Percentiles rank a stretch among this genome's conserved stretches.
Evolutionary conservation across 2,797 vertebrate species (phyloP).

Genomic region (Cirrhinus molitorella): DNA sequence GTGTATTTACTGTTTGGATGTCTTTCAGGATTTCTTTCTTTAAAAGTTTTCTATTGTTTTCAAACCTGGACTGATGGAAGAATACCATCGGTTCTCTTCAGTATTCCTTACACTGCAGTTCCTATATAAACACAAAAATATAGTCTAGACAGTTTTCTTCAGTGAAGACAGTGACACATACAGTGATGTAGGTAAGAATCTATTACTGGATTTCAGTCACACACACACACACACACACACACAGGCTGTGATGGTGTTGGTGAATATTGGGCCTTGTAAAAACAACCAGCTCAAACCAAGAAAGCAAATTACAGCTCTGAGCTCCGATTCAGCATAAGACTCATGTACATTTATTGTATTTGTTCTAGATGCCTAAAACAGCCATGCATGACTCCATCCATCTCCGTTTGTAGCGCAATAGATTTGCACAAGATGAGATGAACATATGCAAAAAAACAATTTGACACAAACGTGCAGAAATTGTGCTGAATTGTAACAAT

Average conservation of each 20-base stretch:
- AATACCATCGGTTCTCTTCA: slow-evolving; percentile 43
- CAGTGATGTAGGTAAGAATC: slow-evolving; percentile 54
- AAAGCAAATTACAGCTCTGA: slow-evolving; percentile 72
- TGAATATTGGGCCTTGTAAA: slow-evolving; percentile 56
- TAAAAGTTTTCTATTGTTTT: slow-evolving; percentile 47
- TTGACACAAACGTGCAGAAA: slow-evolving; percentile 75
- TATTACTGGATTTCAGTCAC: slow-evolving; percentile 63
- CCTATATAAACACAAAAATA: slow-evolving; percentile 55
- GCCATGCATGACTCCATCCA: slow-evolving; percentile 83
- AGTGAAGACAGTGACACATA: slow-evolving; percentile 53
- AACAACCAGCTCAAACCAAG: slow-evolving; percentile 62
- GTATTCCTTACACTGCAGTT: slow-evolving; percentile 43
- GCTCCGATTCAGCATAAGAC: slow-evolving; percentile 79
- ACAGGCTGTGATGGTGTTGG: slow-evolving; percentile 36
- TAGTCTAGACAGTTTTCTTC: slow-evolving; percentile 51
- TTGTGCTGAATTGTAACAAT: slow-evolving; percentile 83
- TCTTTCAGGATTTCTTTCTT: background rate
- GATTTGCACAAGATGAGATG: slow-evolving; percentile 72
- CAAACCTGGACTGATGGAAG: slow-evolving; percentile 27
- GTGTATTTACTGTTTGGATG: background rate
- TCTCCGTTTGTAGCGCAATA: slow-evolving; percentile 77
- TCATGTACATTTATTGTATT: slow-evolving; percentile 80
- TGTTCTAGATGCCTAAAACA: slow-evolving; percentile 78
- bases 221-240: slow-evolving; percentile 38
- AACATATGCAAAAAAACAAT: slow-evolving; percentile 72